phyloP scores from a whole-genome alignment of 2,113 vertebrate genomes.

The Cygnus atratus region DNA sequence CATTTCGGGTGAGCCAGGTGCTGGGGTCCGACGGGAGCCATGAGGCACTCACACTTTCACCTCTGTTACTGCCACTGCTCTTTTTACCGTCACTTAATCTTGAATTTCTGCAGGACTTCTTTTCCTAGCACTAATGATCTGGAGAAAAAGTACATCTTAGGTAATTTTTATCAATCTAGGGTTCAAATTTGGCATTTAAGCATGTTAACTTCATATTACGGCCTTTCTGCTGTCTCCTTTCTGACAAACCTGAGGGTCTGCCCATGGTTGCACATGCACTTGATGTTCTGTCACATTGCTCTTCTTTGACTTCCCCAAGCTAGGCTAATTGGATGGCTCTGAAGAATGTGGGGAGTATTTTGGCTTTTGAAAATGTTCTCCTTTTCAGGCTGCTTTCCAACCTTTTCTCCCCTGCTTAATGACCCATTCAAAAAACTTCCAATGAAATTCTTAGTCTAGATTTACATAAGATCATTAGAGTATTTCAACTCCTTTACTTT shows the following conservation, averaged over 20 bases:
- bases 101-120: background rate
- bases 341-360: constrained; percentile 12
- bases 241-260: background rate
- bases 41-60: rapidly evolving
- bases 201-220: background rate
- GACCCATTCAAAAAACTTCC: constrained; percentile 50
- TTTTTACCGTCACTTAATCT: background rate
- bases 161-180: background rate
- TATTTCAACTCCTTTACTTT: constrained; percentile 57
- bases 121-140: background rate
- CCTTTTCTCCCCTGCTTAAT: constrained; percentile 56
- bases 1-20: background rate
- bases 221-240: background rate
- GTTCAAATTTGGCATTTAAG: background rate
- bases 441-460: constrained; percentile 46
- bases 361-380: constrained; percentile 53
- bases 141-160: background rate
- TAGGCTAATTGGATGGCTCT: constrained; percentile 44
- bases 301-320: constrained; percentile 15
- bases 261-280: background rate
- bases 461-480: constrained; percentile 64
- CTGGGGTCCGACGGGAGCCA: background rate
- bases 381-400: constrained; percentile 60
- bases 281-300: constrained; percentile 3
- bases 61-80: background rate